Percentiles rank a stretch among this genome's conserved stretches.
phyloP scores from a whole-genome alignment of 2,888 invertebrate genomes.

The Alitta virens region DNA sequence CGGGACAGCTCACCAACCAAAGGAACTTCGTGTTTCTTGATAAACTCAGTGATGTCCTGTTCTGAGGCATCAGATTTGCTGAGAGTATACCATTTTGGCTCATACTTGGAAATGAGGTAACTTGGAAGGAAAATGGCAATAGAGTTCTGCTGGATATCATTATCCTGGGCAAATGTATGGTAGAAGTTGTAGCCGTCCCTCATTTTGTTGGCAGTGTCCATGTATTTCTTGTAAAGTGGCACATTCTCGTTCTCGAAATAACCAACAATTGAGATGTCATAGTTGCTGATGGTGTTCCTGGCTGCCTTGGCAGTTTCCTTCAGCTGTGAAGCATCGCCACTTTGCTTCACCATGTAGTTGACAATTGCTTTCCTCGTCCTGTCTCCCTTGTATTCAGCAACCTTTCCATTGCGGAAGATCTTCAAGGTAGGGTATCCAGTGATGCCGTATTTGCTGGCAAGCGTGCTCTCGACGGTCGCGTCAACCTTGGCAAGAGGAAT shows the following conservation, averaged over 20 bases:
- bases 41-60: conserved; percentile 58
- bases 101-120: conserved; percentile 60
- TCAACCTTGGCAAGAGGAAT: conserved; percentile 61
- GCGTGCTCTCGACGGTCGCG: conserved; percentile 58
- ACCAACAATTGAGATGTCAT: conserved; percentile 60
- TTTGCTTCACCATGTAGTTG: conserved; percentile 61
- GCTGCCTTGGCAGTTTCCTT: conserved; percentile 49
- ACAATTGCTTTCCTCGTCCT: conserved; percentile 48
- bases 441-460: conserved; percentile 58
- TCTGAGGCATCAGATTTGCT: conserved; percentile 52
- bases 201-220: conserved; percentile 51
- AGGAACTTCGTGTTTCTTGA: conserved; percentile 57
- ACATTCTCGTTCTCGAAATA: conserved; percentile 59
- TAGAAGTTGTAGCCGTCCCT: conserved; percentile 58
- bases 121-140: conserved; percentile 60
- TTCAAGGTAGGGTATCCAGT: conserved; percentile 62
- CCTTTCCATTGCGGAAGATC: conserved; percentile 58
- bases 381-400: conserved; percentile 61
- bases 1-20: conserved; percentile 61
- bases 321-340: conserved; percentile 55
- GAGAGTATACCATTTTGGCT: conserved; percentile 57
- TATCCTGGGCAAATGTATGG: conserved; percentile 54
- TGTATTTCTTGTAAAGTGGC: conserved; percentile 44
- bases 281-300: conserved; percentile 52
- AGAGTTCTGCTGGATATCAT: conserved; percentile 43